Evolutionary conservation across 2,113 vertebrate species (phyloP).

Genomic region (Nannospalax galili): DNA sequence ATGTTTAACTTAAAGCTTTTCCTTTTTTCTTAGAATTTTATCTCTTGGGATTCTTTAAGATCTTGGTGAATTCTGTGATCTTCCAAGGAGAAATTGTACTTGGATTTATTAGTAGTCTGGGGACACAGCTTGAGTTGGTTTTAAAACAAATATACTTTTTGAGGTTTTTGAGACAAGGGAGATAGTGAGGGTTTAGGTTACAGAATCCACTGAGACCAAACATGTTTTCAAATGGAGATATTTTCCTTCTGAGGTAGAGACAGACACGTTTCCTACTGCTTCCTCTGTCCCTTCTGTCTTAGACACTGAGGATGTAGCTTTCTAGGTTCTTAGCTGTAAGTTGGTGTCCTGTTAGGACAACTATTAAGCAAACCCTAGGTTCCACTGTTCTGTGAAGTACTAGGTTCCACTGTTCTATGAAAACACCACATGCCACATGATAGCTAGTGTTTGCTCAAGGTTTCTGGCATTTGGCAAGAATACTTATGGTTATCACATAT

Average conservation of each 20-base stretch:
- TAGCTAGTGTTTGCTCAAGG: background rate
- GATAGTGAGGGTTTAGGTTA: background rate
- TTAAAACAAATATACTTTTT: conserved; percentile 15
- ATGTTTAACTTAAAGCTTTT: background rate
- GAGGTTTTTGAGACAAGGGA: background rate
- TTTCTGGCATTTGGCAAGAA: background rate
- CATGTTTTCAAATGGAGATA: background rate
- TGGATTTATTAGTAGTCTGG: background rate
- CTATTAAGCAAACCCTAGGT: background rate
- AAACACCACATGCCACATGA: background rate
- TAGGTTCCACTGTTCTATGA: background rate
- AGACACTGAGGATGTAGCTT: background rate
- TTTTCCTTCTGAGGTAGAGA: background rate
- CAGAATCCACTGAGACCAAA: background rate
- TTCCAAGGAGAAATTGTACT: background rate
- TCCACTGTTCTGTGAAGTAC: background rate
- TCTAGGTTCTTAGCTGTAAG: background rate
- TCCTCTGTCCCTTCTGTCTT: background rate
- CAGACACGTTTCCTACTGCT: background rate
- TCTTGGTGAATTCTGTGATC: background rate
- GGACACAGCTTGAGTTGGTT: background rate
- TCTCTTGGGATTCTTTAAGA: background rate
- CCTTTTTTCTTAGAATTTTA: background rate
- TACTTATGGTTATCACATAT: background rate
- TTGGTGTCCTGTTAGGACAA: too few relatives aligned